Evolutionary conservation across 2,888 invertebrate genomes (phyloP).

Genomic region (Lasioglossum vierecki): DNA sequence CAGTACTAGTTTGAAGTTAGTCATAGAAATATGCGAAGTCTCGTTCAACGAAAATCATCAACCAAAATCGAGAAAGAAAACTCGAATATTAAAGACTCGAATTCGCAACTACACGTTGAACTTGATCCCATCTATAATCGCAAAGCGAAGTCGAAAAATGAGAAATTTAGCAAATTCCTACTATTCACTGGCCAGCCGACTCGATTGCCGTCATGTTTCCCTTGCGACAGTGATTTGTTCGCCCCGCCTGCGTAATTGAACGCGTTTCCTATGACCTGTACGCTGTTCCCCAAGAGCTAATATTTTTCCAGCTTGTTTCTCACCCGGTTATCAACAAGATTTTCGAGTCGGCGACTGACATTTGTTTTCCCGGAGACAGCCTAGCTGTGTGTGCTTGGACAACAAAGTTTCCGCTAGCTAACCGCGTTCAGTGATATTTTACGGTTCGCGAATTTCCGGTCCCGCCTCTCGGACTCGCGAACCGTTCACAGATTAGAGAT

Average conservation of each 20-base stretch:
- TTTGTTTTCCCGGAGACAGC: background rate
- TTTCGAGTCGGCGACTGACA: background rate
- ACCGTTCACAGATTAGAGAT: constrained; percentile 40
- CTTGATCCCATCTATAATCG: background rate
- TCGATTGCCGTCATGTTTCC: constrained; percentile 39
- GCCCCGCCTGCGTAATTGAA: constrained; percentile 7
- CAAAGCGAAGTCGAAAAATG: background rate
- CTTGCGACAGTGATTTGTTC: constrained; percentile 19
- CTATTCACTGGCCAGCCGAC: constrained; percentile 35
- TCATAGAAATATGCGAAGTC: no score
- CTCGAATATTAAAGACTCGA: background rate
- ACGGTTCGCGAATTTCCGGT: constrained; percentile 55
- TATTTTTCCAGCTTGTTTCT: background rate
- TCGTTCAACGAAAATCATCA: no score
- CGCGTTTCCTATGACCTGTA: background rate
- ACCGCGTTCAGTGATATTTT: constrained; percentile 55
- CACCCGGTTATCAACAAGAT: background rate
- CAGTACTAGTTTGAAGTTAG: no score
- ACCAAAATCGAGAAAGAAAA: background rate
- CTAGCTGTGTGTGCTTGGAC: background rate
- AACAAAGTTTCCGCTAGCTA: constrained; percentile 19
- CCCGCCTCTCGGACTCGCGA: constrained; percentile 20
- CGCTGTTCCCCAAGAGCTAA: background rate
- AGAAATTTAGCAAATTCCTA: constrained; percentile 54
- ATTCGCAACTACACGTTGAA: background rate